These are phyloP conservation scores for Bovichtus diacanthus DNA, from an alignment of 2,797 vertebrate species.

Conservation along the genomic window DNA sequence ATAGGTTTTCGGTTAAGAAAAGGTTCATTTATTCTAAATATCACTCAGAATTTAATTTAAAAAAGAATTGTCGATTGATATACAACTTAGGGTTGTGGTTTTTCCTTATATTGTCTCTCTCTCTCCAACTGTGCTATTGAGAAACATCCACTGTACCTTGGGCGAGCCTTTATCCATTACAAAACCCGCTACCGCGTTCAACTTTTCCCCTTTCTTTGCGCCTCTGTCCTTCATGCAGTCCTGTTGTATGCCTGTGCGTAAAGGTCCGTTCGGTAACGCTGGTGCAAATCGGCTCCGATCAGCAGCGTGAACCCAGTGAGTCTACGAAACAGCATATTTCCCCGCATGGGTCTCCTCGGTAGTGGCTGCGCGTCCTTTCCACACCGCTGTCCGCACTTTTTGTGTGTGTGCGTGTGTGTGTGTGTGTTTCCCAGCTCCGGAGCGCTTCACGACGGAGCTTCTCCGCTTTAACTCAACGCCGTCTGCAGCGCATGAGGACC, in stretches of 20 bases:
- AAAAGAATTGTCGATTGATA: conserved; percentile 7
- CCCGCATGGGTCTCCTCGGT: conserved; percentile 49
- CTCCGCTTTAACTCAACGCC: conserved; percentile 58
- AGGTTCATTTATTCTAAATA: neutral
- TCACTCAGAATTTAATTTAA: neutral
- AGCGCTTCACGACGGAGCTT: conserved; percentile 37
- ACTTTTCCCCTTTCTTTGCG: conserved; percentile 60
- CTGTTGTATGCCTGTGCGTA: conserved; percentile 60
- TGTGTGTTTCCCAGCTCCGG: conserved; percentile 23
- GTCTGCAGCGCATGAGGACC: conserved; percentile 52
- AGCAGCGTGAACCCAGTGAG: conserved; percentile 47
- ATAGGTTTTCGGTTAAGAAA: neutral
- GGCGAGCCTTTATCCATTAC: conserved; percentile 70
- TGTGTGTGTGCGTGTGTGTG: neutral
- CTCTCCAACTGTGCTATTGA: neutral
- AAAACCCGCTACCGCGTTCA: conserved; percentile 62
- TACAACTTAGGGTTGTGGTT: neutral
- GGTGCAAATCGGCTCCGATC: conserved; percentile 59
- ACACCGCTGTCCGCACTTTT: conserved; percentile 49
- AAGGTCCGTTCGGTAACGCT: conserved; percentile 61
- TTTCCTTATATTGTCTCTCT: neutral
- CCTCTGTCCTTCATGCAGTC: conserved; percentile 76
- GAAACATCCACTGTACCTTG: conserved; percentile 73
- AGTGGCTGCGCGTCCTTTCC: conserved; percentile 41
- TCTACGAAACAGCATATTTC: conserved; percentile 65